These are phyloP conservation scores for Peromyscus eremicus DNA, from an alignment of 2,797 vertebrate genomes.

Conservation along the genomic window DNA sequence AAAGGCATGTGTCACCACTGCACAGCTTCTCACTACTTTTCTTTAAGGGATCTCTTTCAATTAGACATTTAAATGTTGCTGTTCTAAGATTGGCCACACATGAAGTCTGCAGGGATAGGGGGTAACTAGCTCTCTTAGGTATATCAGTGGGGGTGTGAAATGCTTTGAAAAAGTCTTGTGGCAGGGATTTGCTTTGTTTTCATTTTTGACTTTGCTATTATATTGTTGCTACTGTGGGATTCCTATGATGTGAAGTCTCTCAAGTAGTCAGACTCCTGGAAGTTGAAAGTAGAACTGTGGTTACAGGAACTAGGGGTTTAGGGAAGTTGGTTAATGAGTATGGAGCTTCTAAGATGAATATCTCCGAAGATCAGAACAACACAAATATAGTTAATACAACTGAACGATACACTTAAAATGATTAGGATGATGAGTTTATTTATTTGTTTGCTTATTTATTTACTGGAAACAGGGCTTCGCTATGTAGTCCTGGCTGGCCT, in stretches of 20 bases:
- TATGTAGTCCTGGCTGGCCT: neutral
- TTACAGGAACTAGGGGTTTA: neutral
- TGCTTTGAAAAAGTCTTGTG: conserved; percentile 6
- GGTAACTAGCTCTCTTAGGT: neutral
- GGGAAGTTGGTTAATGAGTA: neutral
- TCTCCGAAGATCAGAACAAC: neutral
- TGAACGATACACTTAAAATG: neutral
- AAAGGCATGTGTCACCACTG: neutral
- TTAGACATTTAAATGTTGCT: neutral
- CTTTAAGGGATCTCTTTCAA: neutral
- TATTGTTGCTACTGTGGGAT: neutral
- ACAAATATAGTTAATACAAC: neutral
- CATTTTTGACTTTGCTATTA: neutral
- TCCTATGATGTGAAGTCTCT: neutral
- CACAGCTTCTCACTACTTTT: neutral
- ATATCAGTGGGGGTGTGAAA: neutral
- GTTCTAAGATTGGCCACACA: neutral
- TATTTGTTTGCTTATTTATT: neutral
- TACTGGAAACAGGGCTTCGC: neutral
- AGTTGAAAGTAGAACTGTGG: neutral
- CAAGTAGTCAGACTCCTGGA: neutral
- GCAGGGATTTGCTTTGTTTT: neutral
- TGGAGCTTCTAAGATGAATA: neutral
- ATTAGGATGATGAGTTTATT: neutral
- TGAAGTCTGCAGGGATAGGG: neutral